Evolutionary conservation across 2,797 vertebrate genomes (phyloP).

Genomic region (Sardinella longiceps): DNA sequence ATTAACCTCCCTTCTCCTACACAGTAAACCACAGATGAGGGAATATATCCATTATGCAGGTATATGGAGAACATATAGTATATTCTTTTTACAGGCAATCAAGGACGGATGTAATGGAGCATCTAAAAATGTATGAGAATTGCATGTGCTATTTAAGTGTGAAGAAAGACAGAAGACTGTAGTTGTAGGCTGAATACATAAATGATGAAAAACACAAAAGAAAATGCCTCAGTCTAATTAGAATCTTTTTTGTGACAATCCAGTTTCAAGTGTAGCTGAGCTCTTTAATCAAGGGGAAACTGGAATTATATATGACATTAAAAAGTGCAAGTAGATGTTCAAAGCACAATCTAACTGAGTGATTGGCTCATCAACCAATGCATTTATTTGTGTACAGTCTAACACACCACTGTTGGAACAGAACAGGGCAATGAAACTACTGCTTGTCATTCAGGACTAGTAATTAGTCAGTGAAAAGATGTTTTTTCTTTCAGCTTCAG

Average conservation of each 20-base stretch:
- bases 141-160: neutral
- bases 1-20: constrained; percentile 58
- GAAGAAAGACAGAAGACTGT: neutral
- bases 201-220: neutral
- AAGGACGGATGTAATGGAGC: neutral
- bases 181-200: neutral
- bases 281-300: neutral
- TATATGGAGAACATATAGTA: neutral
- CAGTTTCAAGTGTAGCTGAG: neutral
- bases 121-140: neutral
- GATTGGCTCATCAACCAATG: neutral
- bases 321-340: neutral
- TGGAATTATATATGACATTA: neutral
- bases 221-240: neutral
- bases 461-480: neutral
- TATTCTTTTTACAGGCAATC: neutral
- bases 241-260: neutral
- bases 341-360: neutral
- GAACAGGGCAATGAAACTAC: neutral
- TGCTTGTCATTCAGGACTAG: neutral
- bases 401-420: neutral
- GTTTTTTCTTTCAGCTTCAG: no score
- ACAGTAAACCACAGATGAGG: constrained; percentile 49
- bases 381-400: neutral
- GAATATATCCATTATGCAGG: neutral